Evolutionary conservation across 2,113 vertebrate species (phyloP).

Genomic region (Corythoichthys haematopterus): DNA sequence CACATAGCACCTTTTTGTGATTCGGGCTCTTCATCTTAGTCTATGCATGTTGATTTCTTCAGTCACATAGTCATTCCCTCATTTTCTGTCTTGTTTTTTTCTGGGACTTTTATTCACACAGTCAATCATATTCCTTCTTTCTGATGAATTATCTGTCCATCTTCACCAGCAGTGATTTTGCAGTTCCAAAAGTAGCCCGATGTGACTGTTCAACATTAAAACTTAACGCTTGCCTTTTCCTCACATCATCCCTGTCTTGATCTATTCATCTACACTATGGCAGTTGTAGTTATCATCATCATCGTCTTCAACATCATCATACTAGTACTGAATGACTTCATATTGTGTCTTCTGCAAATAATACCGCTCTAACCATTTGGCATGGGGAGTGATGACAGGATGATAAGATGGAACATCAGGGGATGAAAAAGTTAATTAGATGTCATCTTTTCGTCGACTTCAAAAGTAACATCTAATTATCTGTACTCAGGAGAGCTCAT

Average conservation of each 20-base stretch:
- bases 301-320: constrained; percentile 19
- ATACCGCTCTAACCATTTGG: constrained; percentile 30
- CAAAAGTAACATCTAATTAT: constrained; percentile 38
- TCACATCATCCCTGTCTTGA: constrained; percentile 17
- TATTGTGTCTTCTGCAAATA: constrained; percentile 13
- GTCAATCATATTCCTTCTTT: constrained; percentile 11
- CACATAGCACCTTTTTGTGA: constrained; percentile 40
- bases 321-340: constrained; percentile 1
- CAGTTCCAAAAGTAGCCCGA: constrained; percentile 14
- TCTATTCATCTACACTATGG: constrained; percentile 1
- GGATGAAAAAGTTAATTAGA: constrained; percentile 38
- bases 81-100: constrained; percentile 1
- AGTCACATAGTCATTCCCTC: neutral
- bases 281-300: neutral
- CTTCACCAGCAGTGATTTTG: constrained; percentile 11
- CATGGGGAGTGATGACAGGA: constrained; percentile 15
- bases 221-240: constrained; percentile 26
- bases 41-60: constrained; percentile 30
- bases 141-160: constrained; percentile 7
- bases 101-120: constrained; percentile 11
- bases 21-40: constrained; percentile 29
- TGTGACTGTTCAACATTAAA: constrained; percentile 20
- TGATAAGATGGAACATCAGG: constrained; percentile 34
- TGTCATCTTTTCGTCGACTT: constrained; percentile 39
- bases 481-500: constrained; percentile 20